phyloP scores from a whole-genome alignment of 2,888 invertebrate genomes.

The Leptinotarsa tumamoca region DNA sequence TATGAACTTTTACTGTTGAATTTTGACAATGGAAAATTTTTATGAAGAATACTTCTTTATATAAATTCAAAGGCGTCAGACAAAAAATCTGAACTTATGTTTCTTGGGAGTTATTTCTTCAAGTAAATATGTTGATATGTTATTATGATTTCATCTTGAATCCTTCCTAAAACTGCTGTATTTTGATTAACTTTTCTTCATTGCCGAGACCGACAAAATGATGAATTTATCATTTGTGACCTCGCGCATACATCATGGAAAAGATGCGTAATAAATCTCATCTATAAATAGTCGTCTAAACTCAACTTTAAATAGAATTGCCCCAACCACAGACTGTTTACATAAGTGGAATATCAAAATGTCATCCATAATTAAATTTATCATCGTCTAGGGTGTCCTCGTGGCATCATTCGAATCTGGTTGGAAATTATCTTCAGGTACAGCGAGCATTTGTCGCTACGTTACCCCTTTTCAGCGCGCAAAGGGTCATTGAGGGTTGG shows the following conservation, averaged over 20 bases:
- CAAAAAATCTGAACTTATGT: no score
- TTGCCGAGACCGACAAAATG: slow-evolving; percentile 2
- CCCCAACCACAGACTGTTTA: slow-evolving; percentile 32
- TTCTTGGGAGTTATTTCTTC: no score
- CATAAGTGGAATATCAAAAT: slow-evolving; percentile 24
- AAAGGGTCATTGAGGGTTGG: background rate
- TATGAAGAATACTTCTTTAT: no score
- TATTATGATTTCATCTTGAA: background rate
- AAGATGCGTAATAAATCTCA: slow-evolving; percentile 23
- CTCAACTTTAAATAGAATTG: slow-evolving; percentile 32
- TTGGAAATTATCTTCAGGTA: slow-evolving; percentile 7
- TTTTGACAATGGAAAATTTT: no score
- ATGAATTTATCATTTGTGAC: slow-evolving; percentile 20
- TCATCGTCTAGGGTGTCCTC: slow-evolving; percentile 20
- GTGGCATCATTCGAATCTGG: slow-evolving; percentile 2
- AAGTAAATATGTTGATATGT: no score
- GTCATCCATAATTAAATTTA: slow-evolving; percentile 25
- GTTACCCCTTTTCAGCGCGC: slow-evolving; percentile 5
- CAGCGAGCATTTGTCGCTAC: slow-evolving; percentile 20
- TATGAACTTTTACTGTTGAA: no score
- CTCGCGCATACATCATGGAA: slow-evolving; percentile 1
- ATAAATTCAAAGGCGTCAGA: no score
- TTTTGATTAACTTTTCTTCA: slow-evolving; percentile 5
- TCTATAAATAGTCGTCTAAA: slow-evolving; percentile 34
- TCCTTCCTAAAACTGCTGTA: background rate